Conservation (phyloP, 2,888 invertebrate species). For the Hydropsyche betteni region DNA sequence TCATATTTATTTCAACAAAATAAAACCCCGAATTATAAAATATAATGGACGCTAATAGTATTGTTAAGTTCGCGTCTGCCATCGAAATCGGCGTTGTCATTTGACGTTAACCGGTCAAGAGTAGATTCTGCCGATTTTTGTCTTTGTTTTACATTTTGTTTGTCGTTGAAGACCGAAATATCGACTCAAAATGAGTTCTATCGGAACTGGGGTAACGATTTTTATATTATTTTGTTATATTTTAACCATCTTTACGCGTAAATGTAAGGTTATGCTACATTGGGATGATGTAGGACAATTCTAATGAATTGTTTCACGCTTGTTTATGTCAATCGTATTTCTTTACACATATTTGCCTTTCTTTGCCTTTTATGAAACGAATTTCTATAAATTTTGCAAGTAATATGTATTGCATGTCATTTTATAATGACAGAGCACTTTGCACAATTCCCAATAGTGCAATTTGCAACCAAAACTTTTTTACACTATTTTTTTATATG, state of each 20-base stretch:
- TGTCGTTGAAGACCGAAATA: not conserved
- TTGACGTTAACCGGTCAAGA: constrained; percentile 26
- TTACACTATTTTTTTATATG: too few relatives aligned
- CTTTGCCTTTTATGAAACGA: too few relatives aligned
- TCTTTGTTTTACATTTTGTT: not conserved
- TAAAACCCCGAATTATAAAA: not conserved
- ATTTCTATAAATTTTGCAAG: too few relatives aligned
- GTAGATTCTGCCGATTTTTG: not conserved
- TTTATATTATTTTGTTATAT: constrained; percentile 53
- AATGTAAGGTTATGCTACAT: constrained; percentile 52
- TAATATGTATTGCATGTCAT: too few relatives aligned
- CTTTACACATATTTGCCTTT: not conserved
- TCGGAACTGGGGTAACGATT: constrained; percentile 87
- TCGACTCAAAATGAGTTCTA: constrained; percentile 82
- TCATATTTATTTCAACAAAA: not conserved
- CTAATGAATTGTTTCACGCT: not conserved
- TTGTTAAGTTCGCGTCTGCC: not conserved
- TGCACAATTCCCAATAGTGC: too few relatives aligned
- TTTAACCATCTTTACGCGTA: constrained; percentile 27
- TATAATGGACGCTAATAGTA: not conserved
- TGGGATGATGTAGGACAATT: not conserved
- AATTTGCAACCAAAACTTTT: too few relatives aligned
- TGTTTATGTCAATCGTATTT: not conserved
- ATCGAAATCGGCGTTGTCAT: constrained; percentile 39
- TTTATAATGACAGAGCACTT: too few relatives aligned